phyloP scores from a whole-genome alignment of 1,140 invertebrate genomes.

The Dendrolimus kikuchii region DNA sequence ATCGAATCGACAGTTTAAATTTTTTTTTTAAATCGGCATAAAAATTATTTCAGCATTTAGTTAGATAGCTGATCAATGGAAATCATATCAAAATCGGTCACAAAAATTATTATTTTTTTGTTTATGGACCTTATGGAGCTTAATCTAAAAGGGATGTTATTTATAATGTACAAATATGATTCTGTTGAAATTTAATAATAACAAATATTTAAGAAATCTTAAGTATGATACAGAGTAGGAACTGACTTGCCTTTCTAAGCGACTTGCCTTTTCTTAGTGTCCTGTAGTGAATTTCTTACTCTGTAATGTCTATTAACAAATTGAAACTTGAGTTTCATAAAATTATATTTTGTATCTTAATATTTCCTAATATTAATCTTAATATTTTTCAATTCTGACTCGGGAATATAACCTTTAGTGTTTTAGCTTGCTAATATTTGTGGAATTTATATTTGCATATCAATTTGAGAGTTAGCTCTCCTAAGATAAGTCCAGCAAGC shows the following conservation, averaged over 20 bases:
- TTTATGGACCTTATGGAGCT: no score
- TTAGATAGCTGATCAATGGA: no score
- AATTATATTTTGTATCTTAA: not conserved
- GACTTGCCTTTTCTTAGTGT: conserved; percentile 54
- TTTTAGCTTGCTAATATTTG: not conserved
- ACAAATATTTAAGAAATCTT: conserved; percentile 15
- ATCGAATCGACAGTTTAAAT: no score
- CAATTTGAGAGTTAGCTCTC: conserved; percentile 9
- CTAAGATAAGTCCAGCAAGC: no score
- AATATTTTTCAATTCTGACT: not conserved
- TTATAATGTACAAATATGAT: no score
- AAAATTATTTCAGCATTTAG: no score
- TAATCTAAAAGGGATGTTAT: no score
- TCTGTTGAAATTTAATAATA: no score
- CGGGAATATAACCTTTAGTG: not conserved
- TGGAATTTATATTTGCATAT: conserved; percentile 15
- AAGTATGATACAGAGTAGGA: conserved; percentile 38
- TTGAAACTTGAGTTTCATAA: no score
- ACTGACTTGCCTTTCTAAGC: conserved; percentile 55
- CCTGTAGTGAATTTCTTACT: conserved; percentile 30
- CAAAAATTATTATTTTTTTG: no score
- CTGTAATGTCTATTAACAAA: conserved; percentile 8
- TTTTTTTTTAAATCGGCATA: no score
- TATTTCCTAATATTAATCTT: conserved; percentile 2
- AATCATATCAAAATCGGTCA: no score